Percentiles rank a stretch among this genome's conserved stretches.
These are phyloP conservation scores for Ochropleura leucogaster DNA, from an alignment of 2,888 invertebrate species.

Conservation along the genomic window DNA sequence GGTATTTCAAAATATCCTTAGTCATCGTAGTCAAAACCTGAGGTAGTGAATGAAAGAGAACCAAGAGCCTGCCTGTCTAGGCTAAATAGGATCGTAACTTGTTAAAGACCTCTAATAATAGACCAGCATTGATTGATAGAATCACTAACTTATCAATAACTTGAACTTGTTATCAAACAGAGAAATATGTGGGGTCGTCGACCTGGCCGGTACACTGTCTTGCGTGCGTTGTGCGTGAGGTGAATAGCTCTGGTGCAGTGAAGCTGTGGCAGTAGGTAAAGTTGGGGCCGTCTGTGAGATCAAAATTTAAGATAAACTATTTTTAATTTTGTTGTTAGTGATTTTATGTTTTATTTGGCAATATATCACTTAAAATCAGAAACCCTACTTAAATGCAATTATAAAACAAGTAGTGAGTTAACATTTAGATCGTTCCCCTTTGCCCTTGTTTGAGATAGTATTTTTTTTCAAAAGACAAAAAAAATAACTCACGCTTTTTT, in stretches of 20 bases:
- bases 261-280: slow-evolving; percentile 21
- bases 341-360: not conserved
- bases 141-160: slow-evolving; percentile 38
- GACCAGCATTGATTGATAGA: slow-evolving; percentile 42
- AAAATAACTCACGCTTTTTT: too few species aligned
- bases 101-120: slow-evolving; percentile 30
- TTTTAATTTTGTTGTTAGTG: not conserved
- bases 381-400: not conserved
- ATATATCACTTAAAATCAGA: not conserved
- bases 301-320: not conserved
- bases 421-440: not conserved
- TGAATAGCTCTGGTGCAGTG: slow-evolving; percentile 48
- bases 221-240: slow-evolving; percentile 44
- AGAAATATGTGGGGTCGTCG: slow-evolving; percentile 44
- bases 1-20: not conserved
- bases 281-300: slow-evolving; percentile 4
- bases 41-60: not conserved
- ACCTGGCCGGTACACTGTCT: slow-evolving; percentile 32
- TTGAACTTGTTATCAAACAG: slow-evolving; percentile 57
- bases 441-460: not conserved
- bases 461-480: not conserved
- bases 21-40: not conserved
- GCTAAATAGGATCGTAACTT: too few species aligned
- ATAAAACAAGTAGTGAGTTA: not conserved
- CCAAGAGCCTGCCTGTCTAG: not conserved